These are phyloP conservation scores for Pachydiplax longipennis DNA, from an alignment of 2,888 invertebrate species.

Conservation along the genomic window DNA sequence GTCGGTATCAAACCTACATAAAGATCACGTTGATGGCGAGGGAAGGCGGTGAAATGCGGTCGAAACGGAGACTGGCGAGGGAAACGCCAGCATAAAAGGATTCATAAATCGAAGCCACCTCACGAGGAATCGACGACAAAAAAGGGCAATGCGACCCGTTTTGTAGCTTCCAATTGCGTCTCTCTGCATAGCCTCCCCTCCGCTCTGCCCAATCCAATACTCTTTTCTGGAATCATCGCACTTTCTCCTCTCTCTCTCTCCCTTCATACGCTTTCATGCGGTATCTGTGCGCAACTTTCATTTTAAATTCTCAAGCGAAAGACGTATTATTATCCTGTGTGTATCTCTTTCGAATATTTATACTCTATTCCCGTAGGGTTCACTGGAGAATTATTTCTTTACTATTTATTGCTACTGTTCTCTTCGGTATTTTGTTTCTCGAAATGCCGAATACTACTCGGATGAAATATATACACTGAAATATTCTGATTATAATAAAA, in stretches of 20 bases:
- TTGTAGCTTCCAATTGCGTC: conserved; percentile 2
- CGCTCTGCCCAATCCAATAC: not conserved
- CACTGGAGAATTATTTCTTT: not conserved
- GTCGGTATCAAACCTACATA: not conserved
- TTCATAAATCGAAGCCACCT: conserved; percentile 37
- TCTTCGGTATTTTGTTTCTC: too few relatives aligned
- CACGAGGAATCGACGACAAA: conserved; percentile 37
- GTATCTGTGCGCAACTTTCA: not conserved
- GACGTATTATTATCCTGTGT: too few relatives aligned
- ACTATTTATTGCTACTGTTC: too few relatives aligned
- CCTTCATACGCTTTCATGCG: not conserved
- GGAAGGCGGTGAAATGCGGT: not conserved
- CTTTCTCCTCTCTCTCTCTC: not conserved
- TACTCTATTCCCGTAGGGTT: not conserved
- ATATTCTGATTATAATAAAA: too few relatives aligned
- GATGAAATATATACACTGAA: too few relatives aligned
- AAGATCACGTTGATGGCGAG: not conserved
- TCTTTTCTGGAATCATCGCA: not conserved
- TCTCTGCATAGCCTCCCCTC: not conserved
- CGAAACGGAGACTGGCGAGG: not conserved
- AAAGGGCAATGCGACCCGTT: not conserved
- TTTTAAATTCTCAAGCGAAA: not conserved
- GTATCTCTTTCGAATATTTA: not conserved
- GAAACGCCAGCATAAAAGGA: conserved; percentile 15
- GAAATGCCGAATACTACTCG: too few relatives aligned